Evolutionary conservation across 2,113 vertebrate species (phyloP).

Genomic region (Chloebia gouldiae): DNA sequence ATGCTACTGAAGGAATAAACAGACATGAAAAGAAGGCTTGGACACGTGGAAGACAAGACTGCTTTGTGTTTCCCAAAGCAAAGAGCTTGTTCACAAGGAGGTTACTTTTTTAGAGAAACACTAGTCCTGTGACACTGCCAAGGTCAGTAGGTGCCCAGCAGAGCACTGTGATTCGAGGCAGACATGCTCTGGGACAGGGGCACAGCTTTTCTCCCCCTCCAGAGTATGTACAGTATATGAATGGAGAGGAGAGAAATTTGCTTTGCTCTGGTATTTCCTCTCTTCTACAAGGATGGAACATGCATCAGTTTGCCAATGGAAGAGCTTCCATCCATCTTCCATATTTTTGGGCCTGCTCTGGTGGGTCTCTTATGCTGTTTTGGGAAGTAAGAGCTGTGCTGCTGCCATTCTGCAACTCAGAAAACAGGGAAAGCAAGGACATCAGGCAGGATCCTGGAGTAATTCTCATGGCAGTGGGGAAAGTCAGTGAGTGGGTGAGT

Average conservation of each 20-base stretch:
- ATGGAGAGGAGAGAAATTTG: background rate
- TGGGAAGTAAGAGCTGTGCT: background rate
- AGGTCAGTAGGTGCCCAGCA: conserved; percentile 45
- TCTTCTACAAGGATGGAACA: background rate
- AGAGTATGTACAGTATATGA: background rate
- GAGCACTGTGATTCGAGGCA: background rate
- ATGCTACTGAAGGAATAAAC: conserved; percentile 28
- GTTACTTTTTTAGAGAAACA: conserved; percentile 35
- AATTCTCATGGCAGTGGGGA: background rate
- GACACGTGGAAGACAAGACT: conserved; percentile 57
- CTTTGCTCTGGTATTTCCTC: background rate
- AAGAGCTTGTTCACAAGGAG: conserved; percentile 37
- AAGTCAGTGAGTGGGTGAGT: background rate
- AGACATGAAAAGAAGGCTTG: conserved; percentile 31
- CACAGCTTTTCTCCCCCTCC: background rate
- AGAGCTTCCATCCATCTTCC: background rate
- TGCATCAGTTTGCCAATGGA: background rate
- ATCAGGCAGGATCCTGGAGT: background rate
- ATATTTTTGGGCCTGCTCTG: background rate
- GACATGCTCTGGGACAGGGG: background rate
- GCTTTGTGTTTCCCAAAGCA: conserved; percentile 55
- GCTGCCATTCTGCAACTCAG: background rate
- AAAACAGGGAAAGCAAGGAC: background rate
- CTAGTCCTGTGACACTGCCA: conserved; percentile 19
- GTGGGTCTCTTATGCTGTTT: background rate